Evolutionary conservation across 1,140 invertebrate species (phyloP).

Genomic region (Araneus ventricosus): DNA sequence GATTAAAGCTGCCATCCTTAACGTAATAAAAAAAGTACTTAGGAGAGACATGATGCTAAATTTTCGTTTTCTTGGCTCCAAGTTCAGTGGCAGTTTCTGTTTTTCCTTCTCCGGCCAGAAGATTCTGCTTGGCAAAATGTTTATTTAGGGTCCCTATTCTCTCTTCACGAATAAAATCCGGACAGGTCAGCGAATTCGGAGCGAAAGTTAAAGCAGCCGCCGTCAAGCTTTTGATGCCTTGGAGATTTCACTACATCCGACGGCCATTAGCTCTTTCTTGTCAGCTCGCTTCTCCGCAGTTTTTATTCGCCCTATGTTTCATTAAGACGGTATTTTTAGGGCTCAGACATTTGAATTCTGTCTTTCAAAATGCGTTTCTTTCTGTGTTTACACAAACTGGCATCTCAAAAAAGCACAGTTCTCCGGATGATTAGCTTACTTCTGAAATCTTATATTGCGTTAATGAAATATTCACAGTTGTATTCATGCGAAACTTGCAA

Average conservation of each 20-base stretch:
- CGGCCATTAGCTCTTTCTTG: neutral
- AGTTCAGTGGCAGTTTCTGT: no score
- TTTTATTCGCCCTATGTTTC: neutral
- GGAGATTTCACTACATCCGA: conserved; percentile 17
- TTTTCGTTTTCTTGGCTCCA: no score
- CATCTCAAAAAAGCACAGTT: no score
- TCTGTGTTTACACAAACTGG: no score
- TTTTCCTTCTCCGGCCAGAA: neutral
- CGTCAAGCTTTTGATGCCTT: conserved; percentile 21
- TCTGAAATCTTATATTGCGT: no score
- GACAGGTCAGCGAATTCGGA: conserved; percentile 15
- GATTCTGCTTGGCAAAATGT: neutral
- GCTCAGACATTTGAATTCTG: neutral
- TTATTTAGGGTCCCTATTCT: conserved; percentile 28
- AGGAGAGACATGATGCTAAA: no score
- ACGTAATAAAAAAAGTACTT: no score
- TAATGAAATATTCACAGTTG: no score
- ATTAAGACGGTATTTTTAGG: conserved; percentile 3
- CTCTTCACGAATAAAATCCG: conserved; percentile 7
- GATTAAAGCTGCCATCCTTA: no score
- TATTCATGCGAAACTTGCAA: no score
- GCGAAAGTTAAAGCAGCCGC: neutral
- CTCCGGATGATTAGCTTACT: no score
- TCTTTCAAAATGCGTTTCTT: no score
- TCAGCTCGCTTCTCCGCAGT: neutral